Evolutionary conservation across 2,888 invertebrate species (phyloP), one percentile per base, ranked within the genome.

Genomic region (Dichetophora obliterata): DNA sequence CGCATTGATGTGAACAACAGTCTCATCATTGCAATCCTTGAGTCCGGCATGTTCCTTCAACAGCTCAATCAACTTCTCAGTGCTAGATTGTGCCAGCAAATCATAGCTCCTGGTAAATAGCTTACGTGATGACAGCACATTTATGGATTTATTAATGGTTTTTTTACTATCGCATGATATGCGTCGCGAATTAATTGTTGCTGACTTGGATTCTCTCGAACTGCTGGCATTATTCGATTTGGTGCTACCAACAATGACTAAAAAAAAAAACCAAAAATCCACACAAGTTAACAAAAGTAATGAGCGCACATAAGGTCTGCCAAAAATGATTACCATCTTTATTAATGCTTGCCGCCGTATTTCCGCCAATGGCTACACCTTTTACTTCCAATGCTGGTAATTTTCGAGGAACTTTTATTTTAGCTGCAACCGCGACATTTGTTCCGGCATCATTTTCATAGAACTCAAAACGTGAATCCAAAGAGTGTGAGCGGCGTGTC

Each of bases 21-120:
- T 90, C 78, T 90, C 90, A 6, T 86, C 87, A 8, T 84, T 87
- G 82, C 89, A 89, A n/a, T 90, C 89, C 77, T 89, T 90, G n/a
- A 90, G 85, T 0, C 90, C 89, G 1, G 88, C 82, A 80, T 90
- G 89, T 76, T 88, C 88, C 81, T 88, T 89, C 6, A 90, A 80
- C 83, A 90, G 81, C 69, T 88, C 89, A 34, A 89, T 86, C 3
- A 90, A 83, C 22, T 85, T 89, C 82, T 90, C 90, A 0, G 88
- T 89, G 57, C 86, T 86, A 61, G 89, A 89, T 77, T 90, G 90
- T 14, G 86, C 83, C 27, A 90, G 80, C 61, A 90, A 81, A 50
- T 89, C 88, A 76, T 87, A 88, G 78, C 84, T 87, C n/a, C 89
- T 85, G 14, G 84, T 78, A 50, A 84, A 76, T 57, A 86, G 80